Percentiles rank a stretch among this genome's conserved stretches.
Evolutionary conservation across 2,888 invertebrate genomes (phyloP).

Genomic region (Erpobdella octoculata): DNA sequence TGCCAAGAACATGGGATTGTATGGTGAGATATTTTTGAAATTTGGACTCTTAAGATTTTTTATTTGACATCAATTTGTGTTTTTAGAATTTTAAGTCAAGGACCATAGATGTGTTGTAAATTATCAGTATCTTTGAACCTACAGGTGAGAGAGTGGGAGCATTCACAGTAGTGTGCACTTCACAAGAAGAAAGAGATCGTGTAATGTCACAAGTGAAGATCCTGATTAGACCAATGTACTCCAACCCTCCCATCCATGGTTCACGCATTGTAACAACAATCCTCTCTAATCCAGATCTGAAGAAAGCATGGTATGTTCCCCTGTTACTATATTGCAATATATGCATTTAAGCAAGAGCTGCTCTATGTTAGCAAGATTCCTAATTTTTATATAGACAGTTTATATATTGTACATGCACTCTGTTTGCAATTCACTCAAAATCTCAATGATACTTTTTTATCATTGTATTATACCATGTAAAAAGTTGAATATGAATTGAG

Average conservation of each 20-base stretch:
- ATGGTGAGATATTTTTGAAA: too few species aligned
- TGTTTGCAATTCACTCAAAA: too few species aligned
- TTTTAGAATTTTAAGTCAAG: background rate
- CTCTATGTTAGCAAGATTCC: too few species aligned
- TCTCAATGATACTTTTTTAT: background rate
- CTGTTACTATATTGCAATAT: background rate
- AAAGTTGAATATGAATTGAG: too few species aligned
- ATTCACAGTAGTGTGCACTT: slow-evolving; percentile 67
- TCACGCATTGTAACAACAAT: slow-evolving; percentile 81
- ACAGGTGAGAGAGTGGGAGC: slow-evolving; percentile 87
- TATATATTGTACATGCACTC: too few species aligned
- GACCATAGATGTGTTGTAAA: background rate
- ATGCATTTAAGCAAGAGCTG: background rate
- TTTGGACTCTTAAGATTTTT: too few species aligned
- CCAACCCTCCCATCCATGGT: slow-evolving; percentile 90
- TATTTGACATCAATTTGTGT: background rate
- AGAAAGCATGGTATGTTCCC: slow-evolving; percentile 59
- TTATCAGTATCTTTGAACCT: background rate
- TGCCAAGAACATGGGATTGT: slow-evolving; percentile 92
- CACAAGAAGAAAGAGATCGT: slow-evolving; percentile 67
- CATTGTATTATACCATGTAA: too few species aligned
- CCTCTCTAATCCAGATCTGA: slow-evolving; percentile 64
- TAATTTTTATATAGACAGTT: too few species aligned
- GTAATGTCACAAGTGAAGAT: slow-evolving; percentile 91
- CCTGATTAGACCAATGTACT: slow-evolving; percentile 86